These are phyloP conservation scores for Pseudonaja textilis DNA, from an alignment of 2,113 vertebrate species.

Conservation along the genomic window DNA sequence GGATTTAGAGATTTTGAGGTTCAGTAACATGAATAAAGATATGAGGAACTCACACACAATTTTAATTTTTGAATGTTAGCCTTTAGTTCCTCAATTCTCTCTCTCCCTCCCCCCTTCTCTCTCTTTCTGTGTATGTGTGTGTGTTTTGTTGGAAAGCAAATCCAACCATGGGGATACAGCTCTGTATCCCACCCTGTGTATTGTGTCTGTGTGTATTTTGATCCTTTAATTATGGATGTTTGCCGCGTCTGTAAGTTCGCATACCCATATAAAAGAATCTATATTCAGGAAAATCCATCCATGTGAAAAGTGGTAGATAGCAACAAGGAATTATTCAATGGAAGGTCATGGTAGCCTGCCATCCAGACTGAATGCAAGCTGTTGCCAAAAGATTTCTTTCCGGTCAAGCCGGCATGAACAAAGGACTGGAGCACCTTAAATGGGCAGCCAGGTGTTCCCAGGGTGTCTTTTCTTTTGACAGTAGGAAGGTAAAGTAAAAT, in stretches of 20 bases:
- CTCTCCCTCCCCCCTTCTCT: neutral
- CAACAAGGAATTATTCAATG: neutral
- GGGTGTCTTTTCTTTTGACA: neutral
- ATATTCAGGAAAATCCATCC: neutral
- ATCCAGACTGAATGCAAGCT: neutral
- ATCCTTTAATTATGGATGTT: neutral
- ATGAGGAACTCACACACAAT: neutral
- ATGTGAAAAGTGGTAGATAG: neutral
- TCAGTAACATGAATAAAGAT: neutral
- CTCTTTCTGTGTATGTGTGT: neutral
- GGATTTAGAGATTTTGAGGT: neutral
- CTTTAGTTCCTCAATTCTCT: neutral
- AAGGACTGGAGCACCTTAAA: neutral
- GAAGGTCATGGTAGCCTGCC: neutral
- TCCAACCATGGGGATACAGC: neutral
- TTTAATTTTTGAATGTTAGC: neutral
- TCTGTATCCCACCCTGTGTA: neutral
- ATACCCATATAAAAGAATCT: neutral
- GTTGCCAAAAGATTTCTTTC: neutral
- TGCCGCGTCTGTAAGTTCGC: neutral
- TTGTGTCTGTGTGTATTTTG: neutral
- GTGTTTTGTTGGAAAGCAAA: neutral
- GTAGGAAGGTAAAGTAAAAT: neutral
- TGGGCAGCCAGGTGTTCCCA: neutral
- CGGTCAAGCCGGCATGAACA: neutral